Percentiles rank a stretch among this genome's conserved stretches.
These are phyloP conservation scores for Lacerta agilis DNA, from an alignment of 2,797 vertebrate genomes.

Conservation along the genomic window DNA sequence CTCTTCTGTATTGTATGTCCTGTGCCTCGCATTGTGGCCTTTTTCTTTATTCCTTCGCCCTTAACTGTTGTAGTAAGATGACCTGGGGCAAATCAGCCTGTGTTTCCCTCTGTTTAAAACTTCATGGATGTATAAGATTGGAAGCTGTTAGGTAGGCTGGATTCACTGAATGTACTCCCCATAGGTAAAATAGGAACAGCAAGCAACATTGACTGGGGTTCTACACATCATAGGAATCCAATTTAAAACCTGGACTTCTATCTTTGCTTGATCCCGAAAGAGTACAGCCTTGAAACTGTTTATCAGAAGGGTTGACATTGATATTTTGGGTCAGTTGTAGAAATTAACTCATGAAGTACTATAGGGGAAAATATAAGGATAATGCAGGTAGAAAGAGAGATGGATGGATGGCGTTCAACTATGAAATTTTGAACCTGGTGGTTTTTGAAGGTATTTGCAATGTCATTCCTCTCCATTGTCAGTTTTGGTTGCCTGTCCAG, in stretches of 20 bases:
- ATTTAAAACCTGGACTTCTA: neutral
- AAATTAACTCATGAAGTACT: neutral
- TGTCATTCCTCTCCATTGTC: neutral
- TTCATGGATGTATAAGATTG: neutral
- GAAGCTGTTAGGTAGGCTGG: neutral
- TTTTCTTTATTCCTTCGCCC: slow-evolving; percentile 36
- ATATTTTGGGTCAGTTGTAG: neutral
- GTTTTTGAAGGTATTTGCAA: neutral
- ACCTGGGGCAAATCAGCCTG: neutral
- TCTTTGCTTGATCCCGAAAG: neutral
- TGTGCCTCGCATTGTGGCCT: slow-evolving; percentile 5
- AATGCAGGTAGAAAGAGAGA: neutral
- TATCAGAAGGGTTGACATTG: neutral
- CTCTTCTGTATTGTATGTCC: slow-evolving; percentile 32
- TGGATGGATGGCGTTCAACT: neutral
- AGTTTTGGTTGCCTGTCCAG: neutral
- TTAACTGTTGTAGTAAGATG: slow-evolving; percentile 2
- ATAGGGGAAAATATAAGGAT: neutral
- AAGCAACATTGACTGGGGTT: too few relatives aligned
- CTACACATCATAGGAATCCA: neutral
- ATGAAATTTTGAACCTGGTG: neutral
- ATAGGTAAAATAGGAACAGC: neutral
- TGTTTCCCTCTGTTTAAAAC: slow-evolving; percentile 5
- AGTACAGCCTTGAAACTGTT: neutral
- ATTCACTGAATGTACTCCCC: neutral